phyloP scores from a whole-genome alignment of 2,888 invertebrate species.

The Eilema depressum region DNA sequence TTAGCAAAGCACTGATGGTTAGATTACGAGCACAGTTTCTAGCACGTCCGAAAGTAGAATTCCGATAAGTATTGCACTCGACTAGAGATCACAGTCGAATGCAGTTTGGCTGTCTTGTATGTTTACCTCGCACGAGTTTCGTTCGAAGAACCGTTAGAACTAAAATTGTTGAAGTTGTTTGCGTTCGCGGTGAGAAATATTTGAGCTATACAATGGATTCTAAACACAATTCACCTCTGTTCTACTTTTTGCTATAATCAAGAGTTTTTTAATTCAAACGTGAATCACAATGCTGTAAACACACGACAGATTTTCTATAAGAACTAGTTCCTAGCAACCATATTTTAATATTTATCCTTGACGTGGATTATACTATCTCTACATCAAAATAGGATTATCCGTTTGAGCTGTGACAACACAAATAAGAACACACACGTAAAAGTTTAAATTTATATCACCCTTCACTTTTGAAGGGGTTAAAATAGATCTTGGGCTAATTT shows the following conservation, averaged over 20 bases:
- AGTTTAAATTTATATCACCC: conserved; percentile 44
- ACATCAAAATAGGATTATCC: conserved; percentile 18
- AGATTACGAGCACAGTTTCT: conserved; percentile 38
- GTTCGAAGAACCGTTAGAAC: conserved; percentile 63
- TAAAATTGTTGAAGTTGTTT: conserved; percentile 60
- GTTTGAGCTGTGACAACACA: conserved; percentile 32
- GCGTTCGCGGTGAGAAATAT: conserved; percentile 53
- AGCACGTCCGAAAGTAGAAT: conserved; percentile 29
- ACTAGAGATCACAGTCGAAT: conserved; percentile 48
- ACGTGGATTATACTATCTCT: conserved; percentile 3
- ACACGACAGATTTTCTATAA: conserved; percentile 19
- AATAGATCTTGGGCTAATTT: conserved; percentile 39
- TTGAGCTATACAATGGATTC: conserved; percentile 49
- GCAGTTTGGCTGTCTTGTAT: conserved; percentile 37
- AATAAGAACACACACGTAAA: conserved; percentile 32
- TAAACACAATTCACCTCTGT: conserved; percentile 45
- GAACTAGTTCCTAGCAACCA: conserved; percentile 9
- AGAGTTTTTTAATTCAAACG: conserved; percentile 26
- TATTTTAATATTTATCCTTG: conserved; percentile 10
- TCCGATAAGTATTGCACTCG: conserved; percentile 46
- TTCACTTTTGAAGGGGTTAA: conserved; percentile 48
- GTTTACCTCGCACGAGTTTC: conserved; percentile 56
- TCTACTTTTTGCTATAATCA: conserved; percentile 38
- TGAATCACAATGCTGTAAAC: conserved; percentile 24
- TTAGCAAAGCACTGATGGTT: conserved; percentile 49